These are phyloP conservation scores for Ectemnius continuus DNA, from an alignment of 2,888 invertebrate genomes.

Conservation along the genomic window DNA sequence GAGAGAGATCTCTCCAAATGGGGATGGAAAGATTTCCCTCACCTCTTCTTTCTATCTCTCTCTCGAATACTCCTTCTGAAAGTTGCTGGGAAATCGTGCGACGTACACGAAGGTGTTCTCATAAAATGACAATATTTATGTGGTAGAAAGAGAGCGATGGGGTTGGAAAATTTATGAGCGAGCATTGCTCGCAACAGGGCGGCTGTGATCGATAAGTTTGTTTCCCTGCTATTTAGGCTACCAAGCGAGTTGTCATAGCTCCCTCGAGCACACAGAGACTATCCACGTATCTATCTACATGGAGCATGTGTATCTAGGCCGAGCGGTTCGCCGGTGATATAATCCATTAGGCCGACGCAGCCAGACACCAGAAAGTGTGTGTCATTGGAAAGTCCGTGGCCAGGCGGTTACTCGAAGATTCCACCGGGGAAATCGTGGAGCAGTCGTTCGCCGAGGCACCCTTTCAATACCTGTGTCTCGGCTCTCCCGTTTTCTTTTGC, in stretches of 20 bases:
- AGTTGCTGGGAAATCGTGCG: background rate
- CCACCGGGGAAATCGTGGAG: conserved; percentile 60
- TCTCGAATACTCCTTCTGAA: background rate
- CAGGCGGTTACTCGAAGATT: conserved; percentile 44
- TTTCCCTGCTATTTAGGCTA: too few relatives aligned
- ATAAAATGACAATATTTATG: too few relatives aligned
- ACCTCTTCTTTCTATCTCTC: conserved; percentile 1
- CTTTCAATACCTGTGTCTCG: conserved; percentile 4
- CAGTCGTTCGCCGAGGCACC: conserved; percentile 14
- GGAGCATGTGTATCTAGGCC: too few relatives aligned
- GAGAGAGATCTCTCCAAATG: conserved; percentile 32
- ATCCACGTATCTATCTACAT: too few relatives aligned
- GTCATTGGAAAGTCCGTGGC: conserved; percentile 36
- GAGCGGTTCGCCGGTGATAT: too few relatives aligned
- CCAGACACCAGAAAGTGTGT: too few relatives aligned
- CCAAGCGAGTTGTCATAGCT: too few relatives aligned
- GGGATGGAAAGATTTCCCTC: conserved; percentile 35
- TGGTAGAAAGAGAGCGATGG: too few relatives aligned
- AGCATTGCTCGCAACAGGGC: background rate
- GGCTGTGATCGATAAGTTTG: too few relatives aligned
- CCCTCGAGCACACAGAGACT: too few relatives aligned
- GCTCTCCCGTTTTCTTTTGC: background rate
- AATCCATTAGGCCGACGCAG: too few relatives aligned
- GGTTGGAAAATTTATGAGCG: background rate
- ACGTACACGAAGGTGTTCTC: background rate